Conservation (phyloP, 1,140 invertebrate genomes). For the Littorina saxatilis region DNA sequence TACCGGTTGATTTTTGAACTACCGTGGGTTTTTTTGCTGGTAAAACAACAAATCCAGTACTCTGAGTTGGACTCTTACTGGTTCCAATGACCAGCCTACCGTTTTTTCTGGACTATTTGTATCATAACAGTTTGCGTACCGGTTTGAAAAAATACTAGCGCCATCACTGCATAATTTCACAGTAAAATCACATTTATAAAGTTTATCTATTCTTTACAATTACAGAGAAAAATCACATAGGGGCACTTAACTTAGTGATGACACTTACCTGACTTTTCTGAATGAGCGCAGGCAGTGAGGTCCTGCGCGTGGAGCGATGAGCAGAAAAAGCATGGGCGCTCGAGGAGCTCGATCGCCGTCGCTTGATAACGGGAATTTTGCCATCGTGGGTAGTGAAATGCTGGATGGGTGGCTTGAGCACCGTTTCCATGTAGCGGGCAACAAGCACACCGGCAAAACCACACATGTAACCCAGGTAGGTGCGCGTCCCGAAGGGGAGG, state of each 20-base stretch:
- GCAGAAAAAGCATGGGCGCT: constrained; percentile 66
- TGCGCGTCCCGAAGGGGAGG: constrained; percentile 66
- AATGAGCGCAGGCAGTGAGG: constrained; percentile 74
- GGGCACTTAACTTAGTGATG: background rate
- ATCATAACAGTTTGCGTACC: too few relatives aligned
- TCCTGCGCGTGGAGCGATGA: constrained; percentile 67
- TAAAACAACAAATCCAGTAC: too few relatives aligned
- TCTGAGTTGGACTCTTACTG: too few relatives aligned
- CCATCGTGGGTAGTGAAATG: constrained; percentile 71
- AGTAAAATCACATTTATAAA: too few relatives aligned
- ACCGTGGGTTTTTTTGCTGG: too few relatives aligned
- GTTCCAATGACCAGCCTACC: too few relatives aligned
- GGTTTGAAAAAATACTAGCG: too few relatives aligned
- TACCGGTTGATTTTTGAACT: too few relatives aligned
- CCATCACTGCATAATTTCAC: too few relatives aligned
- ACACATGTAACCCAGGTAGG: constrained; percentile 72
- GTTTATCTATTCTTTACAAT: too few relatives aligned
- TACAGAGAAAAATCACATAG: too few relatives aligned
- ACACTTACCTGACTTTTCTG: constrained; percentile 74
- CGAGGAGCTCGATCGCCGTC: constrained; percentile 72
- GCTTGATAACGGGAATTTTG: constrained; percentile 72
- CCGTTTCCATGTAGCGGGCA: constrained; percentile 74
- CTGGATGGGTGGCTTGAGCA: constrained; percentile 68
- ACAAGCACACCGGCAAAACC: constrained; percentile 72
- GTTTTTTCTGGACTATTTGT: too few relatives aligned